phyloP scores from a whole-genome alignment of 2,797 vertebrate genomes.

The Spinus olivaceus region DNA sequence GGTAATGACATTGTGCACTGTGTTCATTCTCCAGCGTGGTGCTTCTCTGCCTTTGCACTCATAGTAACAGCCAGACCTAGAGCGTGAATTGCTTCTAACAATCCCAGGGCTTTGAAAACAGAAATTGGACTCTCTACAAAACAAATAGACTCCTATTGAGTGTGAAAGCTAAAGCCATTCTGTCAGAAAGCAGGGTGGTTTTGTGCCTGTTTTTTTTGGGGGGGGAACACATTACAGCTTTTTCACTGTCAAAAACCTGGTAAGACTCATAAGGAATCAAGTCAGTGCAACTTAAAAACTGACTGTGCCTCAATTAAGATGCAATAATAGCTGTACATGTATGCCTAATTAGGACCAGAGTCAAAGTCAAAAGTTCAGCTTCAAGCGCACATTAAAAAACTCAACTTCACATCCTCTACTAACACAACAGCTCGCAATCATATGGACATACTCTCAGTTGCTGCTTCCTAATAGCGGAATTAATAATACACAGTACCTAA shows the following conservation, averaged over 20 bases:
- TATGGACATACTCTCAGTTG: accelerated
- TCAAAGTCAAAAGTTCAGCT: not conserved
- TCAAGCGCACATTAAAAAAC: accelerated
- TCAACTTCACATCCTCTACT: not conserved
- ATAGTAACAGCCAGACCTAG: not conserved
- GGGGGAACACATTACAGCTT: not conserved
- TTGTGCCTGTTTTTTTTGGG: accelerated
- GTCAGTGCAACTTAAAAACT: not conserved
- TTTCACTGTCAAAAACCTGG: not conserved
- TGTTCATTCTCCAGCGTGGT: accelerated
- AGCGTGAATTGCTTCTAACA: not conserved
- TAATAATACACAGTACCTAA: not conserved
- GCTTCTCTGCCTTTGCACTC: not conserved
- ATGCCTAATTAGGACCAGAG: accelerated
- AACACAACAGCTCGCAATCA: not conserved
- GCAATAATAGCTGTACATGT: accelerated
- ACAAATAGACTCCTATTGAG: accelerated
- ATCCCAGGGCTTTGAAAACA: not conserved
- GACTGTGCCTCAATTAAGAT: not conserved
- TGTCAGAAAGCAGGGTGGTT: not conserved
- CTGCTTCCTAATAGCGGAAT: not conserved
- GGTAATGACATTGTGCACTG: accelerated
- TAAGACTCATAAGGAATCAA: not conserved
- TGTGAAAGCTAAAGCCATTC: not conserved
- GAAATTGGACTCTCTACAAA: not conserved